Base-by-base conservation (phyloP, 2,797 vertebrate genomes). In the Hippocampus kuda region DNA sequence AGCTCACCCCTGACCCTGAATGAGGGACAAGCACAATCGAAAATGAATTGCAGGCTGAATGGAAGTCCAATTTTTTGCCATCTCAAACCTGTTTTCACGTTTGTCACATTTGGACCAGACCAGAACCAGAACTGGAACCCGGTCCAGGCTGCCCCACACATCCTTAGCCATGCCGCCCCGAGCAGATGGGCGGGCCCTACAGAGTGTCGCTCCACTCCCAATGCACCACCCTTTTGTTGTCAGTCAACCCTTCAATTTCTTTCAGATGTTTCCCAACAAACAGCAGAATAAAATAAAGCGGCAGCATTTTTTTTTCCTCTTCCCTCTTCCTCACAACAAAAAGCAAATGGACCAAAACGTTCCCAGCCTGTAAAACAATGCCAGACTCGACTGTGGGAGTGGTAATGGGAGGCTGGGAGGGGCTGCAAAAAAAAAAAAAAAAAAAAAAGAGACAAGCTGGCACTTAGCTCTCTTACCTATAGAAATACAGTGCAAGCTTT, bases 191-290 rank as follows among this genome's bases (percentile, higher is more conserved):
- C 84, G 26, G 73, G 81, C 77, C 66, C 34, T 76, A 77, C 68
- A 77, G 77, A 78, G 79, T 78, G 72, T 78, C 76, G 80, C 79
- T 71, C 70, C 79, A 78, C 76, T 81, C 80, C 88, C 85, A 89
- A 90, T 87, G 82, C 86, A 75, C 60, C 79, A 66, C 83, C 80
- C 89, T 89, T 89, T 88, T 90, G 89, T 88, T 90, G 90, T 89
- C 85, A 75, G 77, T 88, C 85, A 85, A 76, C 73, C 85, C 86
- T 80, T 87, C 84, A 84, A 88, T 85, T 90, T 90, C 86, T 87
- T 90, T 91, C 88, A 91, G 85, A 91, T 92, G 91, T 92, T 92
- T 90, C 87, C 89, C 72, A 86, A 91, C 87, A 91, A 93, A 92
- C 83, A 88, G 77, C 85, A 67, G 85, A 86, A 88, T 86, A 87